These are phyloP conservation scores for Sphaeramia orbicularis DNA, from an alignment of 2,797 vertebrate species.

Conservation along the genomic window DNA sequence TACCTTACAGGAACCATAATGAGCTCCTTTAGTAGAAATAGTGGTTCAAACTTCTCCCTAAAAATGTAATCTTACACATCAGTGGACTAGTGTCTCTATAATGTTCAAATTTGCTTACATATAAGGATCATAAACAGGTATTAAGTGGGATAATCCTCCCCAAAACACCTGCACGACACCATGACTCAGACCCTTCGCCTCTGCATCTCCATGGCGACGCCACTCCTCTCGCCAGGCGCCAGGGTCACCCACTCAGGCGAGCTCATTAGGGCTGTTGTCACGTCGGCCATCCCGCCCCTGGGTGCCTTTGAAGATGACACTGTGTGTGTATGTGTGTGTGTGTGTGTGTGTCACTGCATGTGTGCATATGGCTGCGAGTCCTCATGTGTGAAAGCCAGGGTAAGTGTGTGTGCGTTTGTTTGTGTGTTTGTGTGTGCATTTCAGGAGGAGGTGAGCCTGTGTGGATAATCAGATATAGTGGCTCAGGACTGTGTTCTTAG, in stretches of 20 bases:
- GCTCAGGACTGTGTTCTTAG: slow-evolving; percentile 47
- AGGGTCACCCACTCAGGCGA: slow-evolving; percentile 76
- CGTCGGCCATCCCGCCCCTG: slow-evolving; percentile 60
- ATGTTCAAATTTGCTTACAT: background rate
- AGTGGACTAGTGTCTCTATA: background rate
- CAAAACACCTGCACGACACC: slow-evolving; percentile 70
- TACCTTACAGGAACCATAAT: slow-evolving; percentile 21
- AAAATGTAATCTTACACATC: slow-evolving; percentile 1
- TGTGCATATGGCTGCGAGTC: slow-evolving; percentile 25
- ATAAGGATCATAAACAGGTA: slow-evolving; percentile 20
- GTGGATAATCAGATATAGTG: slow-evolving; percentile 55
- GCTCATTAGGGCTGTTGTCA: slow-evolving; percentile 81
- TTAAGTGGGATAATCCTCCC: slow-evolving; percentile 33
- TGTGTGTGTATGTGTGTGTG: slow-evolving; percentile 34
- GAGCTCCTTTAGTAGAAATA: slow-evolving; percentile 5
- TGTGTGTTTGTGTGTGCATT: slow-evolving; percentile 8
- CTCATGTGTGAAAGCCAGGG: slow-evolving; percentile 3
- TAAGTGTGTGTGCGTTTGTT: slow-evolving; percentile 4
- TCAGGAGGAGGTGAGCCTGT: background rate
- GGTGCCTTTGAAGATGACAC: slow-evolving; percentile 78
- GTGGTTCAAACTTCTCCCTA: slow-evolving; percentile 8
- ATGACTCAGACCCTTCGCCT: slow-evolving; percentile 71
- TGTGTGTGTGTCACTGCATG: slow-evolving; percentile 35
- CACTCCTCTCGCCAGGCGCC: slow-evolving; percentile 69
- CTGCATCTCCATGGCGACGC: slow-evolving; percentile 73